Conservation (phyloP, 37 sponge, comb jelly and placozoan genomes). For the Sycon ciliatum region DNA sequence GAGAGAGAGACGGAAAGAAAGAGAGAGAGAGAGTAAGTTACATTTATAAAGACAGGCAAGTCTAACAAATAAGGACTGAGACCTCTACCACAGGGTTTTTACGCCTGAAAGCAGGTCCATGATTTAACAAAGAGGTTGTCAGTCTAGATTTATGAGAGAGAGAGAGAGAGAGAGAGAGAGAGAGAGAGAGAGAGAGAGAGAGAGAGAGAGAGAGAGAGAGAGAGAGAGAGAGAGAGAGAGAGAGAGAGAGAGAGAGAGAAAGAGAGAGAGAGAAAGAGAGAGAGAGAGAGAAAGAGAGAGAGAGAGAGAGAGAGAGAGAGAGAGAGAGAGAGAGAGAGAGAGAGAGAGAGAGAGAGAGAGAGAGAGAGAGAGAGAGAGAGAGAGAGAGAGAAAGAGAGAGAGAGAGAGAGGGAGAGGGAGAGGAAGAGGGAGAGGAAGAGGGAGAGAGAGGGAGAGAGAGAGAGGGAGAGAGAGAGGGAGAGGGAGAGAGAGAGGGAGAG, state of each 20-base stretch:
- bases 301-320: conserved; percentile 30
- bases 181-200: conserved; percentile 29
- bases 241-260: conserved; percentile 19
- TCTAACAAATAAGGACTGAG: not conserved
- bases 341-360: conserved; percentile 31
- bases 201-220: conserved; percentile 29
- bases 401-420: conserved; percentile 34
- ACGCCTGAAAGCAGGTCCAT: too few relatives aligned
- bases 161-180: conserved; percentile 28
- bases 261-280: conserved; percentile 36
- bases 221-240: conserved; percentile 22
- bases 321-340: conserved; percentile 34
- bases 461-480: conserved; percentile 5
- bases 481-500: not conserved
- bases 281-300: conserved; percentile 34
- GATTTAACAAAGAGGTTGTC: too few relatives aligned
- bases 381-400: conserved; percentile 35
- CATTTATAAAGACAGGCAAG: not conserved
- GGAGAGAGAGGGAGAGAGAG: not conserved
- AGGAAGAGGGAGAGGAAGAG: conserved; percentile 5
- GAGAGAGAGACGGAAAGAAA: not conserved
- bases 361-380: conserved; percentile 34
- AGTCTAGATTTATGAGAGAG: too few relatives aligned
- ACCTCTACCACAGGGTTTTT: too few relatives aligned
- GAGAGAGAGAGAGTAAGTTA: conserved; percentile 10